Percentiles rank a stretch among this genome's conserved stretches.
Evolutionary conservation across 2,797 vertebrate genomes (phyloP).

Genomic region (Lemur catta): DNA sequence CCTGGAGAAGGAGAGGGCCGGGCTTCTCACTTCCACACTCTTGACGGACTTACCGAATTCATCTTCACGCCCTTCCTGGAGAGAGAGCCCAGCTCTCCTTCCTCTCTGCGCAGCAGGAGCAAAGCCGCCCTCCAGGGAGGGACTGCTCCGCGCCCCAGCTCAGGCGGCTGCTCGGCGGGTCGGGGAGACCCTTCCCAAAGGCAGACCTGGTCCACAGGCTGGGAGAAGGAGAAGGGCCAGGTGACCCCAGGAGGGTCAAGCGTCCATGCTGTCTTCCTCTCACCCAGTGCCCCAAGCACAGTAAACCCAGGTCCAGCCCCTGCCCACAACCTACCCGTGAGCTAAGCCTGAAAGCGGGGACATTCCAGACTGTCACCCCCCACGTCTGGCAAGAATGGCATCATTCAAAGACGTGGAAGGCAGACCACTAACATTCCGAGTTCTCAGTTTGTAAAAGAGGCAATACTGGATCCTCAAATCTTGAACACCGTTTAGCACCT

Average conservation of each 20-base stretch:
- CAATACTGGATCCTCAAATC: no score
- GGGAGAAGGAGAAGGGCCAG: neutral
- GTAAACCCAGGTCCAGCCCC: neutral
- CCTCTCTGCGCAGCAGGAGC: neutral
- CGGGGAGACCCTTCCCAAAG: neutral
- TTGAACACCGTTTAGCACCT: fast-evolving
- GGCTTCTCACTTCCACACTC: neutral
- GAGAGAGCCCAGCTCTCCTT: neutral
- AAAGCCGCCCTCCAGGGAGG: neutral
- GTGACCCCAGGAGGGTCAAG: neutral
- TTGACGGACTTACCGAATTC: neutral
- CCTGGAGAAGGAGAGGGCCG: neutral
- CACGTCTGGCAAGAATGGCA: neutral
- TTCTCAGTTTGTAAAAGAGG: neutral
- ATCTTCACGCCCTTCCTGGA: neutral
- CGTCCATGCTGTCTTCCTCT: fast-evolving
- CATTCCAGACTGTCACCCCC: fast-evolving
- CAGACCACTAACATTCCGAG: fast-evolving
- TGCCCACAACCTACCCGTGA: neutral
- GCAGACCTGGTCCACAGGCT: fast-evolving
- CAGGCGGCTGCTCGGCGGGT: neutral
- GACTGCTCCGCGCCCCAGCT: neutral
- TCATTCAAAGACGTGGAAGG: neutral
- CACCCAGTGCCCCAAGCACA: neutral
- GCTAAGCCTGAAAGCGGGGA: no score